These are phyloP conservation scores for Goniozus legneri DNA, from an alignment of 1,140 invertebrate genomes.

Conservation along the genomic window DNA sequence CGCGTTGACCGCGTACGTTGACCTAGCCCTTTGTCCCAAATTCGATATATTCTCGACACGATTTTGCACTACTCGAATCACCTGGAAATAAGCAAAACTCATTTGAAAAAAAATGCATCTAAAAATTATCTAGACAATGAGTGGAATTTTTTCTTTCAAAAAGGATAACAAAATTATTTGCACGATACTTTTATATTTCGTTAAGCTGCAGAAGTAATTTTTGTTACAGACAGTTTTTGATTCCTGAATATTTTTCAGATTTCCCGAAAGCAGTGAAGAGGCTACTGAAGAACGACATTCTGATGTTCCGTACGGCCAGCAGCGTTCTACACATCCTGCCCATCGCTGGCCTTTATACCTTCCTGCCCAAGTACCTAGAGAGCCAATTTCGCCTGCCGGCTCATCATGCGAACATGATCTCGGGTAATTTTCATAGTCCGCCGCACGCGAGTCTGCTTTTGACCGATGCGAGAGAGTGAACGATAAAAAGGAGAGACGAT, in stretches of 20 bases:
- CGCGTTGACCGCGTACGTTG: no score
- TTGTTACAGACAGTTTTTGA: no score
- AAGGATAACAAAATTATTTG: no score
- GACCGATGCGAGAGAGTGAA: constrained; percentile 6
- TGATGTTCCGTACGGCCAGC: constrained; percentile 84
- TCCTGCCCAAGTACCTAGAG: constrained; percentile 91
- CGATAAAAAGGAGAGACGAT: constrained; percentile 12
- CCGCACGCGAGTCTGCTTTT: constrained; percentile 12
- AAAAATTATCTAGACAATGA: no score
- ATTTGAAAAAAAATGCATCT: no score
- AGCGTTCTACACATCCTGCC: constrained; percentile 86
- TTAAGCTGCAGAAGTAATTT: no score
- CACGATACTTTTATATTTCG: no score
- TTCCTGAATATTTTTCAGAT: constrained; percentile 63
- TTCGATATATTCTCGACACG: no score
- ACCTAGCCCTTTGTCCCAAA: no score
- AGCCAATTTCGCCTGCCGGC: constrained; percentile 86
- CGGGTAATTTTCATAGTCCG: constrained; percentile 58
- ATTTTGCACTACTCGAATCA: no score
- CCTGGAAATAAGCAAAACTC: no score
- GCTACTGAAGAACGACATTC: constrained; percentile 82
- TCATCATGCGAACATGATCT: constrained; percentile 85
- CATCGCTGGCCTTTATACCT: constrained; percentile 87
- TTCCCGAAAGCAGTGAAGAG: constrained; percentile 84
- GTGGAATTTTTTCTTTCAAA: no score